Conservation (phyloP, 2,113 vertebrate species). For the Emydura subglobosa region DNA sequence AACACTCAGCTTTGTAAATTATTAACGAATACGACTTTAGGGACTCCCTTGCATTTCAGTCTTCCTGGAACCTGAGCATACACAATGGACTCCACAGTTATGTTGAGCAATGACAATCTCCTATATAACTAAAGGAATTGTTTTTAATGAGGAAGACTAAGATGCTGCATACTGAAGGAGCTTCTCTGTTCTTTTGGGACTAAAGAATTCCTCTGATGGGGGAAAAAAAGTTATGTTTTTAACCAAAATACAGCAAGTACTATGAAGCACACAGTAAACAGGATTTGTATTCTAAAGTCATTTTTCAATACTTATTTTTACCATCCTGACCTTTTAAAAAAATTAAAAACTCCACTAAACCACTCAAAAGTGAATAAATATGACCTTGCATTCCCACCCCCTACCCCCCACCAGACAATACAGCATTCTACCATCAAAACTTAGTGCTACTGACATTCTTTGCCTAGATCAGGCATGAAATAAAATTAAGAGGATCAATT, state of each 20-base stretch:
- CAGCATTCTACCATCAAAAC: neutral
- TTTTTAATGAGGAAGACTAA: neutral
- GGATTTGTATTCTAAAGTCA: neutral
- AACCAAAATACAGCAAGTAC: fast-evolving
- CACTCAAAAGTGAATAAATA: neutral
- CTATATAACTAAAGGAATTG: neutral
- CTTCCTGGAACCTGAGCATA: slow-evolving; percentile 62
- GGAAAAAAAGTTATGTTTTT: neutral
- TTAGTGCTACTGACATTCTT: neutral
- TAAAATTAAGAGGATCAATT: neutral
- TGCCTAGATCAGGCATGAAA: neutral
- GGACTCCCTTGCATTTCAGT: slow-evolving; percentile 46
- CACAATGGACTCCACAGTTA: neutral
- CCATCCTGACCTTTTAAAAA: neutral
- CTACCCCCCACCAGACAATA: neutral
- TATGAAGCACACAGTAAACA: neutral
- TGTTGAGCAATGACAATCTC: fast-evolving
- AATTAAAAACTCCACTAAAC: neutral
- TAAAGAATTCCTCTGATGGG: neutral
- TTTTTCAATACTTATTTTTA: neutral
- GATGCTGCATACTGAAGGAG: neutral
- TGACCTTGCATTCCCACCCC: neutral
- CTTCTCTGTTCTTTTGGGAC: neutral
- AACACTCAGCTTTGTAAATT: slow-evolving; percentile 81
- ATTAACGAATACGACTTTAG: slow-evolving; percentile 74